These are phyloP conservation scores for Argentina silus DNA, from an alignment of 2,797 vertebrate species.

Conservation along the genomic window DNA sequence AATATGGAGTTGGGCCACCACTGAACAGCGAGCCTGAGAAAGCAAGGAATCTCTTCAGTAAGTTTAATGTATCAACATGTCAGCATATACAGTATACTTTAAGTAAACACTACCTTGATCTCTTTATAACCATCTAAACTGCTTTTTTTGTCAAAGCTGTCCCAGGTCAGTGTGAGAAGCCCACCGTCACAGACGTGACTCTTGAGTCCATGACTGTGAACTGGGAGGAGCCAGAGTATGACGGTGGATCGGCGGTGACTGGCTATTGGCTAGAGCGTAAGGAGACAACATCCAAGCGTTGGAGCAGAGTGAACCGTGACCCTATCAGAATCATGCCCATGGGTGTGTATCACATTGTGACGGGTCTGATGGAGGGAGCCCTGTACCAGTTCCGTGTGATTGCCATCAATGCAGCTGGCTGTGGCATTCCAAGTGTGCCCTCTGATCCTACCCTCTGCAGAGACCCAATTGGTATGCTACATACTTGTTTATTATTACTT, in stretches of 20 bases:
- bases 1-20: slow-evolving; percentile 92
- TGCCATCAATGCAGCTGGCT: slow-evolving; percentile 92
- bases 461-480: slow-evolving; percentile 90
- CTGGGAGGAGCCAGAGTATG: slow-evolving; percentile 97
- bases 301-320: slow-evolving; percentile 90
- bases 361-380: slow-evolving; percentile 88
- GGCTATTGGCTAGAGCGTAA: slow-evolving; percentile 95
- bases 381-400: slow-evolving; percentile 94
- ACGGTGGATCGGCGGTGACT: slow-evolving; percentile 93
- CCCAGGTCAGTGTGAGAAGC: slow-evolving; percentile 96
- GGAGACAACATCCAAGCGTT: slow-evolving; percentile 93
- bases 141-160: slow-evolving; percentile 79
- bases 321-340: slow-evolving; percentile 91
- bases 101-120: neutral
- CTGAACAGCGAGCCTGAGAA: slow-evolving; percentile 93
- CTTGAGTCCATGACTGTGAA: slow-evolving; percentile 93
- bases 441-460: slow-evolving; percentile 90
- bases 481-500: neutral
- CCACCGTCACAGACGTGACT: slow-evolving; percentile 89
- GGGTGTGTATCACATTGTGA: slow-evolving; percentile 90
- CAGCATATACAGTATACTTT: neutral
- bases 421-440: slow-evolving; percentile 90
- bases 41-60: slow-evolving; percentile 97
- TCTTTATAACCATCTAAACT: slow-evolving; percentile 3
- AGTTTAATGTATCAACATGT: slow-evolving; percentile 64